Base-by-base conservation (phyloP, 2,888 invertebrate genomes). In the Drosophila koepferae region DNA sequence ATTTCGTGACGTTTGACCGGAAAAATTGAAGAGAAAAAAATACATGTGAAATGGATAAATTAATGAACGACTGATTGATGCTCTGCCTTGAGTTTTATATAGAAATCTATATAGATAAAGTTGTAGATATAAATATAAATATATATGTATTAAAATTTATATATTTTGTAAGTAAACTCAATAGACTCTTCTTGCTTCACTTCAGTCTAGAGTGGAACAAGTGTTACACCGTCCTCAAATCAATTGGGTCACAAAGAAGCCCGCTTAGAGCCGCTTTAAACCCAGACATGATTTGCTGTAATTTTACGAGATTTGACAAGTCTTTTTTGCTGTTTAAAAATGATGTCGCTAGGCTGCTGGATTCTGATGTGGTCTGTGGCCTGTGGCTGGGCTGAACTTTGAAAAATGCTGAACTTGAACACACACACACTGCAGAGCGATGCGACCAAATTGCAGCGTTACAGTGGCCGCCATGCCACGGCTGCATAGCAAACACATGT, bases 391-490 rank as follows among this genome's bases (percentile, higher is more conserved):
- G 36, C 43, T 2, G n/a, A 72, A 70, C 64, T 72, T 61, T 61
- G 2, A 36, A 58, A 34, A 56, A 53, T 36, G 64, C 67, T 72
- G 62, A 86, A 86, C 75, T 74, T 71, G 70, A 76, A 65, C 55
- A 69, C 62, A 69, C 63, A 69, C 63, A 63, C 65, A 68, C 44
- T 62, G 63, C 69, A 48, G 64, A 81, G 72, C 54, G 80, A 49
- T 63, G 67, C 65, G 63, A 43, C 44, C 70, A 80, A 86, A 84
- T 70, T 86, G 89, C 87, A 89, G 77, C 62, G 12, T 69, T 84
- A 82, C 85, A 86, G 80, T 56, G 20, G 56, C 23, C 34, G 48
- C 34, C 59, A 12, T 23, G 53, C 40, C 62, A 12, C 61, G 44
- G 66, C 60, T 65, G 72, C 63, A 71, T 56, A 66, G 81, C 74